These are phyloP conservation scores for Lasioglossum pauxillum DNA, from an alignment of 2,888 invertebrate genomes.

Conservation along the genomic window DNA sequence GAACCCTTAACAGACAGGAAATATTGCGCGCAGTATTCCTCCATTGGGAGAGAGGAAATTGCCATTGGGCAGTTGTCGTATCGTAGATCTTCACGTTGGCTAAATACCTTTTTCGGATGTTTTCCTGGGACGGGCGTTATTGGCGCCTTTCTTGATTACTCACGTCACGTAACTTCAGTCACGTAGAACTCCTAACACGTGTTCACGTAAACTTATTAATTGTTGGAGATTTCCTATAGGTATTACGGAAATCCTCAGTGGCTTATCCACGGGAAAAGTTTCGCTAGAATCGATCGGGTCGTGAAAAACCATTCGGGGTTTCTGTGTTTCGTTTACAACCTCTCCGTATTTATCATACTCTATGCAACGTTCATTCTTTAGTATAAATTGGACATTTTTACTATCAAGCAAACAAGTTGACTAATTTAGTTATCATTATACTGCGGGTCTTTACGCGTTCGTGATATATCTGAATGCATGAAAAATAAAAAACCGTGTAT, in stretches of 20 bases:
- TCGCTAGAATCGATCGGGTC: background rate
- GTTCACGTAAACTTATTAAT: background rate
- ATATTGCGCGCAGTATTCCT: background rate
- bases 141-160: background rate
- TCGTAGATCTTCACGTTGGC: background rate
- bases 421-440: background rate
- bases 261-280: background rate
- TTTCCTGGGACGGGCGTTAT: background rate
- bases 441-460: background rate
- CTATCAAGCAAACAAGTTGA: background rate
- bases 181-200: background rate
- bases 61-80: background rate
- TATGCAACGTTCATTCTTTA: background rate
- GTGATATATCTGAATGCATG: background rate
- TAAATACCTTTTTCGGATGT: background rate
- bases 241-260: background rate
- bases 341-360: background rate
- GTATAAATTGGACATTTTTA: background rate
- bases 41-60: background rate
- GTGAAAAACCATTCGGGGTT: background rate
- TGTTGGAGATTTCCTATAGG: background rate
- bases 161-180: background rate
- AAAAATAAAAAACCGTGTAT: background rate
- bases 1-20: background rate
- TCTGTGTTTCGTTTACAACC: background rate